Base-by-base conservation (phyloP, 2,888 invertebrate species). In the Brachypalpus laphriformis region DNA sequence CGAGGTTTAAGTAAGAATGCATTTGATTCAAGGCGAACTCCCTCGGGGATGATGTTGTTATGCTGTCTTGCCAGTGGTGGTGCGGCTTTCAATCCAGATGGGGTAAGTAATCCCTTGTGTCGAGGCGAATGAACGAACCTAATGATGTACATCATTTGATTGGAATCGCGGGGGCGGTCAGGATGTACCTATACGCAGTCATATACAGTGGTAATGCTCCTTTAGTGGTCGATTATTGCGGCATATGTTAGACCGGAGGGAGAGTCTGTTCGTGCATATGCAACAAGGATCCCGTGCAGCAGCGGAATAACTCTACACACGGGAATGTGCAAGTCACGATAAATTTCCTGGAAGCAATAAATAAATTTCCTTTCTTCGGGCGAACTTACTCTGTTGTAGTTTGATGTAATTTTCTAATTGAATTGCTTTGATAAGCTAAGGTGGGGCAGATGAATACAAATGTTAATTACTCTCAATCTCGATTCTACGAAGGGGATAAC, bases 1-100 rank as follows among this genome's bases (percentile, higher is more conserved):
- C 86, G 78, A 83, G 89, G 90, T 91, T 91, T 91, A 90, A 90
- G 90, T 91, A 90, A 90, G 90, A 91, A 90, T 90, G 90, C 90
- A 90, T 91, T 91, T 90, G 90, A 90, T 90, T 90, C 82, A 65
- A 70, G 31, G 40, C 68, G 22, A 71, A 42, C 51, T 78, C 81
- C 83, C 87, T 61, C 34, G 85, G 70, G 81, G 70, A 70, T 82
- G 54, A 70, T 82, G 54, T 65, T 81, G 68, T 66, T 65, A 49
- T 72, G 59, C 22, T 66, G 20, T 47, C 31, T 65, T 66, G 56
- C 40, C 31, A 51, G 57, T 31, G 61, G 57, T 31, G 54, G 34
- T 49, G 68, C 25, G 40, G 56, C 65, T 68, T 42, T 40, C 8
- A 51, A 51, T 51, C 20, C 54, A 63, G 54, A n/a, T 31, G 63